phyloP scores from a whole-genome alignment of 1,140 invertebrate genomes.

The Formica exsecta region DNA sequence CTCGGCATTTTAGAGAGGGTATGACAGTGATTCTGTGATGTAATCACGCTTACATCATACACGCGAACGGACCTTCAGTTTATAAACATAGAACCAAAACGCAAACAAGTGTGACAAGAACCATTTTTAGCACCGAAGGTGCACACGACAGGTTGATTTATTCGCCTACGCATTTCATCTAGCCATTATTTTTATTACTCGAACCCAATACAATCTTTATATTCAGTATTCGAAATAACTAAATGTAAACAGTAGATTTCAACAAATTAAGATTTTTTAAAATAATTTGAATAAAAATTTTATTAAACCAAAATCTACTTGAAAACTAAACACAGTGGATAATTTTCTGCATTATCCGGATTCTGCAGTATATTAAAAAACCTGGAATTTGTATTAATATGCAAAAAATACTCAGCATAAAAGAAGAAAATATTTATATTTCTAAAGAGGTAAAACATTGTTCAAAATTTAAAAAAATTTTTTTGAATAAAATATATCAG shows the following conservation, averaged over 20 bases:
- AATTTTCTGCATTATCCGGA: not conserved
- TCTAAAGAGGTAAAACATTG: not conserved
- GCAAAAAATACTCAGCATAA: too few relatives aligned
- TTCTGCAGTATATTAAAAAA: too few relatives aligned
- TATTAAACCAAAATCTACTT: not conserved
- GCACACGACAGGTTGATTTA: conserved; percentile 23
- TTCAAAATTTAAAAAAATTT: too few relatives aligned
- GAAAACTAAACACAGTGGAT: not conserved
- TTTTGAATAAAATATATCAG: too few relatives aligned
- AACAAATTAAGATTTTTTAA: not conserved
- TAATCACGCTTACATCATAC: conserved; percentile 31
- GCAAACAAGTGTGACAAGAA: conserved; percentile 27
- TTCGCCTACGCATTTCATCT: conserved; percentile 3
- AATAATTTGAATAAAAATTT: not conserved
- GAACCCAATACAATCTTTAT: not conserved
- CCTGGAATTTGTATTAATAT: too few relatives aligned
- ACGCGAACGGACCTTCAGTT: conserved; percentile 16
- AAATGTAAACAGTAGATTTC: not conserved
- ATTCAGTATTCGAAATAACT: conserved; percentile 4
- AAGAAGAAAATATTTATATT: too few relatives aligned
- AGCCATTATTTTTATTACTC: conserved; percentile 11
- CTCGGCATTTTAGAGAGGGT: not conserved
- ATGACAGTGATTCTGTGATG: conserved; percentile 1
- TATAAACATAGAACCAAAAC: conserved; percentile 18
- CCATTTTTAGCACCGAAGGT: conserved; percentile 19